Percentiles rank a stretch among this genome's conserved stretches.
phyloP scores from a whole-genome alignment of 2,797 vertebrate genomes.

The Bucorvus abyssinicus region DNA sequence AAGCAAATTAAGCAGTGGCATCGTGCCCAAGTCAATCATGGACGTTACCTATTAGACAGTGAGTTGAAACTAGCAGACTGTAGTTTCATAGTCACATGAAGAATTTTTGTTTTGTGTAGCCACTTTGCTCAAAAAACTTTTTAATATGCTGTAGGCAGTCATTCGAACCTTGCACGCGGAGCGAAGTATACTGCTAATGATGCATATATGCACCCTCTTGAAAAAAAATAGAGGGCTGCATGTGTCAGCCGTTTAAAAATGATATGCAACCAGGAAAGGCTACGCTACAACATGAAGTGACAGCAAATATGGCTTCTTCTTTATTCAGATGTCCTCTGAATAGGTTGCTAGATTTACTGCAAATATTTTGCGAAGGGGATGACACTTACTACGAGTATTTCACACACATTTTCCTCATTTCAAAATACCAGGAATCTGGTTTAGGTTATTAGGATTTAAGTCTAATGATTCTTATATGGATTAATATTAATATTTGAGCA shows the following conservation, averaged over 20 bases:
- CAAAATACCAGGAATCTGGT: background rate
- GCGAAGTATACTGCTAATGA: background rate
- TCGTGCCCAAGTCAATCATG: slow-evolving; percentile 62
- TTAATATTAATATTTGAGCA: background rate
- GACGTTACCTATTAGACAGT: slow-evolving; percentile 59
- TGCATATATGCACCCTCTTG: background rate
- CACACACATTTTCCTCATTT: background rate
- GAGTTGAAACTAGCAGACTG: slow-evolving; percentile 46
- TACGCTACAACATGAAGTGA: background rate
- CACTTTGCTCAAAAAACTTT: slow-evolving; percentile 25
- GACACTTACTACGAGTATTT: background rate
- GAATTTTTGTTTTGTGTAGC: slow-evolving; percentile 45
- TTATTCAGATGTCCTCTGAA: background rate
- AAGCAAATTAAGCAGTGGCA: slow-evolving; percentile 68
- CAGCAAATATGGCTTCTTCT: background rate
- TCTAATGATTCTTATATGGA: background rate
- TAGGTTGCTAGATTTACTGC: background rate
- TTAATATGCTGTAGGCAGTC: background rate
- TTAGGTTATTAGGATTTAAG: background rate
- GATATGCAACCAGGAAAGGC: background rate
- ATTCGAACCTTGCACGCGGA: background rate
- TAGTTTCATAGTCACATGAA: slow-evolving; percentile 10
- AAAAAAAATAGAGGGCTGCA: background rate
- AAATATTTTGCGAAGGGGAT: background rate
- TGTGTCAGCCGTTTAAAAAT: background rate